phyloP scores from a whole-genome alignment of 2,113 vertebrate species.

The Ceuthmochares aereus region DNA sequence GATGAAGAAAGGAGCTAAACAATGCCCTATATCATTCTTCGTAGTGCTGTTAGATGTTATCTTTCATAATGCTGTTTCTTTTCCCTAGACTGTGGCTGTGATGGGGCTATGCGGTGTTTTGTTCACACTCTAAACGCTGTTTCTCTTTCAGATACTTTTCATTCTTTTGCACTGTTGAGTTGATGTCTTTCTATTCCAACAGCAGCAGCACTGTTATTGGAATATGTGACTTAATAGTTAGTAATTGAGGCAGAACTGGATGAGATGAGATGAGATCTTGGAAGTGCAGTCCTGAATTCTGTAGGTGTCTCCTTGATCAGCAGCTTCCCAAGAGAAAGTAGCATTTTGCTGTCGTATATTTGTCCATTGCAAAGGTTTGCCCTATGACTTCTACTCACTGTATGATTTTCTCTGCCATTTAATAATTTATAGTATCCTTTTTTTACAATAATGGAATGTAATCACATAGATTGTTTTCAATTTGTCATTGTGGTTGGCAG shows the following conservation, averaged over 20 bases:
- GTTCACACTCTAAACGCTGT: neutral
- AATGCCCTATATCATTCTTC: neutral
- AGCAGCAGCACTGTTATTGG: neutral
- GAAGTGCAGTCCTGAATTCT: neutral
- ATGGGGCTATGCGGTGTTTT: neutral
- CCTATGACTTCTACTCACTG: neutral
- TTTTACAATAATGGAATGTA: neutral
- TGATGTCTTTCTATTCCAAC: neutral
- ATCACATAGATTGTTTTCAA: neutral
- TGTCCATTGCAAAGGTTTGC: neutral
- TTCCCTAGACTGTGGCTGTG: accelerated
- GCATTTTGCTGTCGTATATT: neutral
- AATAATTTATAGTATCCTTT: neutral
- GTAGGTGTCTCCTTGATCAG: neutral
- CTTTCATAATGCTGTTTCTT: neutral
- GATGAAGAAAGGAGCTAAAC: neutral
- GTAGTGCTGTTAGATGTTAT: neutral
- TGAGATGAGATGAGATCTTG: neutral
- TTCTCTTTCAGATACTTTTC: neutral
- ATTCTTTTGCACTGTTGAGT: neutral
- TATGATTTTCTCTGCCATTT: neutral
- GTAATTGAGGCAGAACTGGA: neutral
- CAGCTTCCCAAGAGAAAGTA: neutral
- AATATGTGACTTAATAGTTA: neutral
- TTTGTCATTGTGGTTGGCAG: neutral